Percentiles rank a stretch among this genome's conserved stretches.
Conservation (phyloP, 2,797 vertebrate genomes). For the Pitangus sulphuratus region DNA sequence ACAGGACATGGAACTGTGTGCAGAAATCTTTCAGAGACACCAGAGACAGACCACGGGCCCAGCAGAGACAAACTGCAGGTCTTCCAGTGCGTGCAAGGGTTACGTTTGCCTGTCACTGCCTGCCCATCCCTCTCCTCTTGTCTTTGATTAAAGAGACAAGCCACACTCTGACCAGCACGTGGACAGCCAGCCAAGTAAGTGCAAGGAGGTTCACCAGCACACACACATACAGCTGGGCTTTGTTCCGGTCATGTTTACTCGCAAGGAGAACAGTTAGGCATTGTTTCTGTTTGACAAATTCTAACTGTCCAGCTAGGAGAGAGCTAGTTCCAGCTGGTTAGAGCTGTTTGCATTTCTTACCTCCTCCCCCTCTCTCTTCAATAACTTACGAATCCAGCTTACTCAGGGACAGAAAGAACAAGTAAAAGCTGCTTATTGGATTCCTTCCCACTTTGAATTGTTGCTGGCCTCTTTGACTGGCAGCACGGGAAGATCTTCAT, state of each 20-base stretch:
- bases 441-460: neutral
- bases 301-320: slow-evolving; percentile 29
- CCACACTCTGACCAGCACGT: neutral
- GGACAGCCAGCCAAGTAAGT: slow-evolving; percentile 10
- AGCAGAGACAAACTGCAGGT: neutral
- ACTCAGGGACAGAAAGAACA: neutral
- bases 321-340: slow-evolving; percentile 53
- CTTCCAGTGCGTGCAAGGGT: neutral
- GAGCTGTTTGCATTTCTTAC: neutral
- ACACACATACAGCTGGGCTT: slow-evolving; percentile 56
- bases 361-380: neutral
- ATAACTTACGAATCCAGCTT: neutral
- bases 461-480: neutral
- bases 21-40: neutral
- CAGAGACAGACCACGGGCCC: neutral
- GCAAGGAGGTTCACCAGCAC: slow-evolving; percentile 28
- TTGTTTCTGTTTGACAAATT: slow-evolving; percentile 60
- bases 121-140: slow-evolving; percentile 7
- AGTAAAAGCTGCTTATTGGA: neutral
- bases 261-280: slow-evolving; percentile 50
- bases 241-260: slow-evolving; percentile 52
- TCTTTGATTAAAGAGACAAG: neutral
- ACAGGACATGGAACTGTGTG: neutral
- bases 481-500: neutral
- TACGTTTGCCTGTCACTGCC: neutral